A percentile compares a stretch with the other conserved stretches of the same genome.
phyloP scores from a whole-genome alignment of 2,113 vertebrate genomes.

The Condylura cristata region DNA sequence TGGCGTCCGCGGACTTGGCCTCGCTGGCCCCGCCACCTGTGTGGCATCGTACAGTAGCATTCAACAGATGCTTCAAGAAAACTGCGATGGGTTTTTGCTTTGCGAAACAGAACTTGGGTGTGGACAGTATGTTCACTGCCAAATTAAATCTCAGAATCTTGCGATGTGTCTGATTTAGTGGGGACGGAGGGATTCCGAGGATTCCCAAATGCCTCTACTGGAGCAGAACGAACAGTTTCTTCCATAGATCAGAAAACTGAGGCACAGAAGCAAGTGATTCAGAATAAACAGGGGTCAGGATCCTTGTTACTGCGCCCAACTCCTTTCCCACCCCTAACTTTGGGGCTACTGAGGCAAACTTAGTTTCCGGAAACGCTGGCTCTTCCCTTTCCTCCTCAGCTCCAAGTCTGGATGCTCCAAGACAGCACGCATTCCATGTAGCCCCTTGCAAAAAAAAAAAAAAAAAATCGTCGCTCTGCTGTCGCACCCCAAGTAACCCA shows the following conservation, averaged over 20 bases:
- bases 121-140: neutral
- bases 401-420: neutral
- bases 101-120: neutral
- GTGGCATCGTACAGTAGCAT: conserved; percentile 21
- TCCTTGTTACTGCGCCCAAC: neutral
- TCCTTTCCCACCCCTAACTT: neutral
- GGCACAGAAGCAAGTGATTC: neutral
- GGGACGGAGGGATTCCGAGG: neutral
- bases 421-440: fast-evolving
- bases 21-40: conserved; percentile 52
- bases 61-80: conserved; percentile 75
- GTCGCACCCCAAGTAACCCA: neutral
- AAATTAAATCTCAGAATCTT: conserved; percentile 23
- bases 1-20: conserved; percentile 13
- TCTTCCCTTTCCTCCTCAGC: neutral
- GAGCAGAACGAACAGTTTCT: neutral
- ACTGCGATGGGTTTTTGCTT: conserved; percentile 11
- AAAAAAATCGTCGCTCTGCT: neutral
- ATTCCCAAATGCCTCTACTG: neutral
- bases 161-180: neutral
- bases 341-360: neutral
- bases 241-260: conserved; percentile 23
- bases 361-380: fast-evolving
- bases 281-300: neutral
- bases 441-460: neutral